Conservation (phyloP, 2,113 vertebrate genomes). For the Ariopsis seemanni region DNA sequence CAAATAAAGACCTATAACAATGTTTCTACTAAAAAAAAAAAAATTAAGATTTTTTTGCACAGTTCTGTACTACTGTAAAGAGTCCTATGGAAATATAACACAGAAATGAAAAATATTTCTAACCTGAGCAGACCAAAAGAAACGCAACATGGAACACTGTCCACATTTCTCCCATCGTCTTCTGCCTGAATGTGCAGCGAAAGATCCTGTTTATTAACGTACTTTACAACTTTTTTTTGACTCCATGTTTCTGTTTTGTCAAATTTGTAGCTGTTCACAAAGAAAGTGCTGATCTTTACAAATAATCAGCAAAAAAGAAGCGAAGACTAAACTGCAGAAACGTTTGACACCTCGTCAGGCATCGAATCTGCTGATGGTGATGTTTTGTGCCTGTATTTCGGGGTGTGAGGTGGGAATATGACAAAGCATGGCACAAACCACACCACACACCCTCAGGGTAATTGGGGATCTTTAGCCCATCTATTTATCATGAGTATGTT, state of each 20-base stretch:
- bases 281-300: background rate
- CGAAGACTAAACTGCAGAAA: background rate
- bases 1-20: too few relatives aligned
- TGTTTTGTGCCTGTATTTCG: background rate
- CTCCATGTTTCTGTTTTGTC: background rate
- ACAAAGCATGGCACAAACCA: too few relatives aligned
- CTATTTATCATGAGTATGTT: background rate
- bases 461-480: too few relatives aligned
- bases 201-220: background rate
- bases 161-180: background rate
- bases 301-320: background rate
- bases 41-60: too few relatives aligned
- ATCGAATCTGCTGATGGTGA: background rate
- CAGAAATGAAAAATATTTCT: background rate
- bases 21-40: too few relatives aligned
- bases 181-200: background rate
- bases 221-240: background rate
- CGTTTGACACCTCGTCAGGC: background rate
- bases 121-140: background rate
- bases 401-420: background rate
- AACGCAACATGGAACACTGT: background rate
- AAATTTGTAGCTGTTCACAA: background rate
- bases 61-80: background rate
- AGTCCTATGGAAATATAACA: background rate
- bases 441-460: background rate